Base-by-base conservation (phyloP, 2,113 vertebrate species). In the Catagonus wagneri region DNA sequence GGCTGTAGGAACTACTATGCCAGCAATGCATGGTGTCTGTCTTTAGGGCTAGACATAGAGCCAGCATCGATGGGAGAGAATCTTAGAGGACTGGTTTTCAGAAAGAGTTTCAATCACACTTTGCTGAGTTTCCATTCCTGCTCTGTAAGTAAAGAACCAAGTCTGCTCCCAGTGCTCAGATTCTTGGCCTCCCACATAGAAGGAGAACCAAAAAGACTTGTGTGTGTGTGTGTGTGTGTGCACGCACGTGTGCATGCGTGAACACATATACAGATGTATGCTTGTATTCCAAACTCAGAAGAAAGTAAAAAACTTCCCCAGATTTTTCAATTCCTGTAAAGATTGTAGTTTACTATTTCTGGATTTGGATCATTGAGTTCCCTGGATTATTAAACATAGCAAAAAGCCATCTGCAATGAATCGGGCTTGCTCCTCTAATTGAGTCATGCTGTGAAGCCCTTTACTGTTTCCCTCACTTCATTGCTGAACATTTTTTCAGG, bases 381-480 rank as follows among this genome's bases (percentile, higher is more conserved):
- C 97, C 96, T 98, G 98, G 98, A 98, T 98, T 98, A 98, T 98
- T 98, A 98, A 99, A 98, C 98, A 98, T 98, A 98, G 97, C 98
- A 98, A 98, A 99, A 99, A 98, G 98, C 98, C 98, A 99, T 98
- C 98, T 99, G 98, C 98, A 98, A 98, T 98, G 98, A 98, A 98
- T 98, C 97, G 98, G 98, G 98, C 98, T 98, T 98, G 98, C 98
- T 98, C 98, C 98, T 98, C 98, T 98, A 98, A 97, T 56, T 25
- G 98, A 97, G 97, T 97, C 98, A 97, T 98, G 97, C 98, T 98
- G 98, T 95, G 98, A 97, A 98, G 96, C 98, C 96, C 96, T 98
- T 98, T 94, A 91, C 97, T 98, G 98, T 97, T 98, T 98, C 97
- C 97, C 95, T 98, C 97, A 94, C 98, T 98, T 98, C 95, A 80